Percentiles rank a stretch among this genome's conserved stretches.
phyloP scores from a whole-genome alignment of 2,888 invertebrate species.

The Crioceris asparagi region DNA sequence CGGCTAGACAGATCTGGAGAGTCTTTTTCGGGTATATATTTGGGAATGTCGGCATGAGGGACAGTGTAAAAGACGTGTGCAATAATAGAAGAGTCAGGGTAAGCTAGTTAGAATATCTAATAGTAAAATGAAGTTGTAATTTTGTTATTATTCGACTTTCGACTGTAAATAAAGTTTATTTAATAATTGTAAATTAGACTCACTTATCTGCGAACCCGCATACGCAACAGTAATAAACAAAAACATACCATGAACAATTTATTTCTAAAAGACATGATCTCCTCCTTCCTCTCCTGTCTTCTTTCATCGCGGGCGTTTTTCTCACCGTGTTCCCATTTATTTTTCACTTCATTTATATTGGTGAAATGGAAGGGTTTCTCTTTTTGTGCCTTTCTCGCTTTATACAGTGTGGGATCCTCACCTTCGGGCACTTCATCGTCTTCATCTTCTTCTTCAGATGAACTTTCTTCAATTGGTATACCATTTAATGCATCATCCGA shows the following conservation, averaged over 20 bases:
- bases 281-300: slow-evolving; percentile 75
- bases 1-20: no score
- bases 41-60: no score
- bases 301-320: slow-evolving; percentile 49
- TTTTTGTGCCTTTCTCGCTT: slow-evolving; percentile 45
- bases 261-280: slow-evolving; percentile 77
- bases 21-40: no score
- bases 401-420: slow-evolving; percentile 40
- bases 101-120: no score
- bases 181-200: no score
- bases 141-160: no score
- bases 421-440: slow-evolving; percentile 42
- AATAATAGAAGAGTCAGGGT: no score
- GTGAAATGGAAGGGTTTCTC: slow-evolving; percentile 72
- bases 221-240: not conserved
- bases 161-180: no score
- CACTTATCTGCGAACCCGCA: no score
- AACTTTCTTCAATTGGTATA: slow-evolving; percentile 58
- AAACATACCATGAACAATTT: slow-evolving; percentile 63
- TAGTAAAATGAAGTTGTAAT: no score
- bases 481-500: slow-evolving; percentile 67
- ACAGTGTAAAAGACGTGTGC: no score
- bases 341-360: slow-evolving; percentile 76
- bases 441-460: slow-evolving; percentile 58
- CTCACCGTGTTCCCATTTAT: slow-evolving; percentile 65